Base-by-base conservation (phyloP, 2,888 invertebrate genomes). In the Fragum sueziense region DNA sequence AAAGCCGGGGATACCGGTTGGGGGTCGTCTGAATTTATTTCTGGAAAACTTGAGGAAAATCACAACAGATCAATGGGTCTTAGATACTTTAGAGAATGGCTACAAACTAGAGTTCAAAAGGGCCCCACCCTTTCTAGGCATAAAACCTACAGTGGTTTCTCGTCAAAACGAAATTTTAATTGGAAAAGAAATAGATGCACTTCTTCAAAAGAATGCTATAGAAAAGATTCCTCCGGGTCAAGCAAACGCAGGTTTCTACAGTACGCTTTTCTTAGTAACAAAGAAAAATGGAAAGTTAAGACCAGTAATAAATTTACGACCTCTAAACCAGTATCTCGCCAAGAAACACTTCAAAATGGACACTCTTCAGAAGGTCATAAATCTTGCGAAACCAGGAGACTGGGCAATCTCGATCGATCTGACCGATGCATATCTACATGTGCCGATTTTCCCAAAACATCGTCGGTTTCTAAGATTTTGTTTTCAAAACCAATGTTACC, bases 331-430 rank as follows among this genome's bases (percentile, higher is more conserved):
- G 67, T 79, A 79, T 79, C 67, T 79, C 51, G 6, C 11, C 34
- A 79, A 76, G 41, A 52, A 70, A 29, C 76, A 76, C 52, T 82
- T 82, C 81, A 81, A 81, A 51, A 78, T 78, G 78, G 78, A 78
- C 47, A 78, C 73, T 4, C 31, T 83, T 11, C 17, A 62, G 9
- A 77, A 83, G 31, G 80, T 80, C 41, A 20, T 84, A 54, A 79
- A 79, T 65, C 31, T 80, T 37, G 80, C 76, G n/a, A 73, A 52
- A 62, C 57, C 41, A 74, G 73, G 73, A 62, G 76, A 81, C 69
- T 84, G 80, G 79, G 76, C 81, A 41, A 27, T 76, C 17, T 68
- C 69, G 31, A 22, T 82, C 29, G 76, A 79, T 69, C 47, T 82
- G 25, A 52, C 41, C 57, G 79, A 82, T 78, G 75, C 81, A 3